Conservation (phyloP, 2,797 vertebrate genomes). For the Pipistrellus kuhlii region DNA sequence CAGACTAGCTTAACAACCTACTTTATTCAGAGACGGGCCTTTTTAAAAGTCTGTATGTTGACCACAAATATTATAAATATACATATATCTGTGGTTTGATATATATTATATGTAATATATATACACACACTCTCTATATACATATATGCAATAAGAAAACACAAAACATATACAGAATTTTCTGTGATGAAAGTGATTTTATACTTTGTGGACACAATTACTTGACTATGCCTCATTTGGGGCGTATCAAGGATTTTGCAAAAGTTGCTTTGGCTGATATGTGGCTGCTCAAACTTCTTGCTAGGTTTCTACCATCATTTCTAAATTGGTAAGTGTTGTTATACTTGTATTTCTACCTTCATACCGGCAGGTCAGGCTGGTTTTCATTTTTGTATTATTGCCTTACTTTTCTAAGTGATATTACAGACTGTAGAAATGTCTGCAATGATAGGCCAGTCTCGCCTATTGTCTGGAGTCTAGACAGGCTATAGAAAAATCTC, state of each 20-base stretch:
- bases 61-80: slow-evolving; percentile 21
- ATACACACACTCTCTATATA: neutral
- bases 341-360: slow-evolving; percentile 80
- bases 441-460: slow-evolving; percentile 79
- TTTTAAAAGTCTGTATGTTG: slow-evolving; percentile 22
- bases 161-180: slow-evolving; percentile 1
- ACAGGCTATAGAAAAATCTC: slow-evolving; percentile 82
- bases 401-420: slow-evolving; percentile 82
- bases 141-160: slow-evolving; percentile 10
- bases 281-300: slow-evolving; percentile 85
- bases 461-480: slow-evolving; percentile 86
- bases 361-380: slow-evolving; percentile 81
- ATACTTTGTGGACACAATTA: slow-evolving; percentile 27
- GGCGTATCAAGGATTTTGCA: slow-evolving; percentile 81
- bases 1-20: neutral
- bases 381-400: slow-evolving; percentile 83
- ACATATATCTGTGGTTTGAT: neutral
- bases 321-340: slow-evolving; percentile 83
- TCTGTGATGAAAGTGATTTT: slow-evolving; percentile 28
- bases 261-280: slow-evolving; percentile 81
- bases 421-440: slow-evolving; percentile 82
- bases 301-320: slow-evolving; percentile 83
- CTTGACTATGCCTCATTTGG: slow-evolving; percentile 37
- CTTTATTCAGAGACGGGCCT: slow-evolving; percentile 27
- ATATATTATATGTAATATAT: neutral